Evolutionary conservation across 2,113 vertebrate genomes (phyloP).

Genomic region (Sciurus niger): DNA sequence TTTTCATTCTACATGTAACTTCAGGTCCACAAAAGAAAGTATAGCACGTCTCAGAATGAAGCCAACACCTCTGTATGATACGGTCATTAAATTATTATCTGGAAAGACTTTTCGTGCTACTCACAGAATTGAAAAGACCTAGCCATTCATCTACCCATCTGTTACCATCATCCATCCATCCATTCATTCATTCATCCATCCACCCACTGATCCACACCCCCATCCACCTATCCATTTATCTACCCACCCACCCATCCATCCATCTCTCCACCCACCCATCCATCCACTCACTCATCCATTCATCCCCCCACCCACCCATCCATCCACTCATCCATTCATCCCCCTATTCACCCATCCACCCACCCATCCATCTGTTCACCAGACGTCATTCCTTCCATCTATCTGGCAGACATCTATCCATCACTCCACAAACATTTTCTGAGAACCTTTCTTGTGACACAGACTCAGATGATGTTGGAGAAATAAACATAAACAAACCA

Average conservation of each 20-base stretch:
- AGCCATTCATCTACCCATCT: too few relatives aligned
- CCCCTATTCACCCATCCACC: too few relatives aligned
- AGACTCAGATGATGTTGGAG: neutral
- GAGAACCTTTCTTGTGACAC: neutral
- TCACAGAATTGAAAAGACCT: neutral
- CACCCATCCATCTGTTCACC: neutral
- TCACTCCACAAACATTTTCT: neutral
- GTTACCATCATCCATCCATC: too few relatives aligned
- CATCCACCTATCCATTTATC: too few relatives aligned
- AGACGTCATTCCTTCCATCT: neutral
- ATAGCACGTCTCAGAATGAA: neutral
- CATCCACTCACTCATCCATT: too few relatives aligned
- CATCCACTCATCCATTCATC: too few relatives aligned
- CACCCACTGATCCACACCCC: too few relatives aligned
- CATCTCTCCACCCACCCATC: neutral
- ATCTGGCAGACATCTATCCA: neutral
- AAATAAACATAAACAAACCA: neutral
- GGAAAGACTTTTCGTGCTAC: neutral
- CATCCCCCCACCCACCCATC: too few relatives aligned
- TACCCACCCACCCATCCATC: too few relatives aligned
- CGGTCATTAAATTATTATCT: neutral
- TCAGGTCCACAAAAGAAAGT: neutral
- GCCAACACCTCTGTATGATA: neutral
- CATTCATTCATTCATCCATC: neutral
- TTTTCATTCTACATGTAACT: neutral